Evolutionary conservation across 2,113 vertebrate species (phyloP).

Genomic region (Orcinus orca): DNA sequence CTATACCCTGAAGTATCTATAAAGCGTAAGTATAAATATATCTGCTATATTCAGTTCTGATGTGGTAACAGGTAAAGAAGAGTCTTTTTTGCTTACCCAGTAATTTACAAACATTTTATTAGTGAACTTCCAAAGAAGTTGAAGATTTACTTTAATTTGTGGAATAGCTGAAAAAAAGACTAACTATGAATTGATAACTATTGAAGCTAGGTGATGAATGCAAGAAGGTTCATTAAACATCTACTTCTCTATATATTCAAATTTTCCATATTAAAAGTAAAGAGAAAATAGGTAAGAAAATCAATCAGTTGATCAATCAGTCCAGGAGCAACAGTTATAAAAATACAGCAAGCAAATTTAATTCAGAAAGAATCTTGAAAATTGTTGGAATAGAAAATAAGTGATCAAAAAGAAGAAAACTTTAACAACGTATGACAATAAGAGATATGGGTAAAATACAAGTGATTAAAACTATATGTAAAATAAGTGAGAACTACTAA

Average conservation of each 20-base stretch:
- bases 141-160: background rate
- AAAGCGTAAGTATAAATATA: background rate
- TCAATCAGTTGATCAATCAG: background rate
- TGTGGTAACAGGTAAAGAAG: background rate
- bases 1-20: background rate
- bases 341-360: background rate
- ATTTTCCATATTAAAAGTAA: background rate
- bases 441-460: background rate
- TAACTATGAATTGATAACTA: conserved; percentile 3
- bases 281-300: background rate
- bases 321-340: background rate
- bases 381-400: conserved; percentile 9
- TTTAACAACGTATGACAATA: background rate
- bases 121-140: conserved; percentile 13
- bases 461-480: background rate
- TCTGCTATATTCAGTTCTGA: background rate
- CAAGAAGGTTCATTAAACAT: background rate
- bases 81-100: background rate
- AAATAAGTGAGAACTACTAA: background rate
- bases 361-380: background rate
- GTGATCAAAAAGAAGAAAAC: background rate
- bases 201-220: background rate
- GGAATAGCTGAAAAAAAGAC: background rate
- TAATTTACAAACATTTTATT: conserved; percentile 11
- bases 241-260: background rate